Conservation (phyloP, 2,113 vertebrate species). For the Trematocara stigmaticum region DNA sequence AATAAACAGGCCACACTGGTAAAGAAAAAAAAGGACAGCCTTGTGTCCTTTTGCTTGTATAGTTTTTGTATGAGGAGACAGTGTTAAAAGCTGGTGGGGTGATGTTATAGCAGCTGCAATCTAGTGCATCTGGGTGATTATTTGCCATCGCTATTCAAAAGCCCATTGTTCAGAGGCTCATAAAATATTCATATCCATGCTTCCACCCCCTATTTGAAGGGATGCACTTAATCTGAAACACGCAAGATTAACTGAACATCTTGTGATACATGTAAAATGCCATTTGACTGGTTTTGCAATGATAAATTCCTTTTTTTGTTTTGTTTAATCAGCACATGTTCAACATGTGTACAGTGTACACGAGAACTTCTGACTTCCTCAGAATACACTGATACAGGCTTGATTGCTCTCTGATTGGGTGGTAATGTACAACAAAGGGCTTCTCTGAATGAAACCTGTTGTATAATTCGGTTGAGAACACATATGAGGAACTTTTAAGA, state of each 20-base stretch:
- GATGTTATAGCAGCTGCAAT: constrained; percentile 33
- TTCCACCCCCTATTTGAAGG: constrained; percentile 3
- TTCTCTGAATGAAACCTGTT: neutral
- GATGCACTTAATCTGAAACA: constrained; percentile 5
- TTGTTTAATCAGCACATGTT: neutral
- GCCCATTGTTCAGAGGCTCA: constrained; percentile 33
- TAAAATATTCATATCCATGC: constrained; percentile 55
- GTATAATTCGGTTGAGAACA: neutral
- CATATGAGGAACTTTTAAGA: neutral
- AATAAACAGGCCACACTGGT: neutral
- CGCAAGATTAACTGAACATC: constrained; percentile 7
- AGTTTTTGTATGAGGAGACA: neutral
- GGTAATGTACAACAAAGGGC: neutral
- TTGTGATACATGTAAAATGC: constrained; percentile 11
- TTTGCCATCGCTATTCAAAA: constrained; percentile 23
- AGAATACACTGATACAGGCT: neutral
- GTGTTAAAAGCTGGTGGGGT: neutral
- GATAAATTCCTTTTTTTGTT: constrained; percentile 16
- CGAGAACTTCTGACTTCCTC: neutral
- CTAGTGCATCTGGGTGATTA: constrained; percentile 35
- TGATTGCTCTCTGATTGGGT: neutral
- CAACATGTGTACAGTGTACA: neutral
- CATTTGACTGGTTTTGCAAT: neutral
- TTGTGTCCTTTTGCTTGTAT: neutral
- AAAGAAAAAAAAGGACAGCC: neutral